phyloP scores from a whole-genome alignment of 2,797 vertebrate species.

The Chaetophractus vellerosus region DNA sequence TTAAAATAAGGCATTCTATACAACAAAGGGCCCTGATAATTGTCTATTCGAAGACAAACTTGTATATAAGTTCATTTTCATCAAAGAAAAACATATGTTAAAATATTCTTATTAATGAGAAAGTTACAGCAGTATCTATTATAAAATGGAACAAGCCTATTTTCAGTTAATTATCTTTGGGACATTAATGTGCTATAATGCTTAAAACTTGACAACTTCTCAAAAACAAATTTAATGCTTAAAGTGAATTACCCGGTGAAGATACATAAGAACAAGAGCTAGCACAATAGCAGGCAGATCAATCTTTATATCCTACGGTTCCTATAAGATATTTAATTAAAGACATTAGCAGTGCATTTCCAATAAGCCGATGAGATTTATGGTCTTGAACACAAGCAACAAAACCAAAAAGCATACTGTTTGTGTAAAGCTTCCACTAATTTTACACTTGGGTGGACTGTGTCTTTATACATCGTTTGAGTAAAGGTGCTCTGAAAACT shows the following conservation, averaged over 20 bases:
- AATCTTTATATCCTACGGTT: background rate
- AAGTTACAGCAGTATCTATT: background rate
- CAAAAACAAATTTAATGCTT: background rate
- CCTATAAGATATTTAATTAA: background rate
- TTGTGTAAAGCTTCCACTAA: background rate
- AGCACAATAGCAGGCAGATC: background rate
- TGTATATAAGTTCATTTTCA: background rate
- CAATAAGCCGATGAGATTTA: no score
- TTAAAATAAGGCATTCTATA: background rate
- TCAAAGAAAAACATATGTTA: background rate
- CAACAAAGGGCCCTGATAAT: background rate
- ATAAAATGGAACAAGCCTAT: background rate
- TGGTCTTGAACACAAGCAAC: accelerated
- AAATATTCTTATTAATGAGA: background rate
- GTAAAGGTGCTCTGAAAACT: background rate
- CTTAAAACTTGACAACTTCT: constrained; percentile 9
- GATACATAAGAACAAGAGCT: background rate
- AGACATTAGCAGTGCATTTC: background rate
- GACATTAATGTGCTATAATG: background rate
- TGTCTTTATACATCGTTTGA: accelerated
- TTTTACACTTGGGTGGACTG: no score
- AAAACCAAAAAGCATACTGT: background rate
- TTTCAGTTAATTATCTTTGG: background rate
- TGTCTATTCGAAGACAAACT: background rate
- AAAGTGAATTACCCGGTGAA: background rate